Conservation (phyloP, 2,797 vertebrate species). For the Strix occidentalis region DNA sequence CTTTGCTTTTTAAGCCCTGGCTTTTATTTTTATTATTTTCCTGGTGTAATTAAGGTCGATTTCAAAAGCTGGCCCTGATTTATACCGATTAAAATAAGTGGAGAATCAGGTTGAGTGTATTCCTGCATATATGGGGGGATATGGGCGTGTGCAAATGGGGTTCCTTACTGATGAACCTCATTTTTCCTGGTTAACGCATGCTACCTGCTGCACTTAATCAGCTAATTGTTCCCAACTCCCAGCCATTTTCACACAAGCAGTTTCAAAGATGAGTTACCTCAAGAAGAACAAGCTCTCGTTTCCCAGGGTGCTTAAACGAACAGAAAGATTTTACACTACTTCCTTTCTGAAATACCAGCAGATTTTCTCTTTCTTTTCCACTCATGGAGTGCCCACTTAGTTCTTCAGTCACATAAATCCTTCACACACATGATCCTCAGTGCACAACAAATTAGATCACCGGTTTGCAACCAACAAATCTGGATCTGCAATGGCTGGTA, state of each 20-base stretch:
- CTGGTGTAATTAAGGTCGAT: background rate
- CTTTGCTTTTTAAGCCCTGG: background rate
- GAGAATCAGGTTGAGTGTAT: background rate
- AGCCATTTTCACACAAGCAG: background rate
- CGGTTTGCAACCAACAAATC: background rate
- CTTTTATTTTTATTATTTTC: background rate
- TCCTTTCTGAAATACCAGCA: background rate
- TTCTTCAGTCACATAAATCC: background rate
- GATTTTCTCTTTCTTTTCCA: background rate
- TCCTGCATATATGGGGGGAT: background rate
- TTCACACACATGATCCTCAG: background rate
- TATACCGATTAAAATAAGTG: background rate
- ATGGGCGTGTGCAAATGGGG: background rate
- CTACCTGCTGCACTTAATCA: constrained; percentile 27
- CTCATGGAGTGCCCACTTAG: background rate
- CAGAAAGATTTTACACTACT: background rate
- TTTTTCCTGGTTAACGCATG: background rate
- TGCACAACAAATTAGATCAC: background rate
- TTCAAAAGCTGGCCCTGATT: background rate
- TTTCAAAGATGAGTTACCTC: background rate
- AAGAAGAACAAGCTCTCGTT: background rate
- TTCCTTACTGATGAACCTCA: background rate
- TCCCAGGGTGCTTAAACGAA: background rate
- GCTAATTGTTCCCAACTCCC: background rate
- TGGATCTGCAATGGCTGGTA: background rate